phyloP scores from a whole-genome alignment of 2,113 vertebrate genomes.

The Phyllostomus hastatus region DNA sequence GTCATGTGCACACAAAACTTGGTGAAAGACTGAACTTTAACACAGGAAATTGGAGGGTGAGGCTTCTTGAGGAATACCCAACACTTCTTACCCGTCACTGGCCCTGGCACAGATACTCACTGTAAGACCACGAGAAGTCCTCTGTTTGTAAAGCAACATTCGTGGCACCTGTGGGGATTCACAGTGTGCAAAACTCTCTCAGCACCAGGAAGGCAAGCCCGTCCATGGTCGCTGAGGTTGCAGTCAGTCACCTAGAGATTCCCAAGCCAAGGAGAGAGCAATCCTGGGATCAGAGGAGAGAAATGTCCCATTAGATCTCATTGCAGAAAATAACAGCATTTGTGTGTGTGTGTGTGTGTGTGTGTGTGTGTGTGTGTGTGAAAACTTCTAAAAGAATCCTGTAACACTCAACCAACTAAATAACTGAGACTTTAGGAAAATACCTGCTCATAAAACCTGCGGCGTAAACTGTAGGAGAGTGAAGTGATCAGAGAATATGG shows the following conservation, averaged over 20 bases:
- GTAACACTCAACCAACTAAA: neutral
- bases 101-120: too few relatives aligned
- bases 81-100: neutral
- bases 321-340: neutral
- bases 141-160: neutral
- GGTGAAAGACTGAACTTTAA: neutral
- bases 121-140: neutral
- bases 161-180: fast-evolving
- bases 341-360: neutral
- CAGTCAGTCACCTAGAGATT: neutral
- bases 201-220: neutral
- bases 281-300: neutral
- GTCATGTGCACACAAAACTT: neutral
- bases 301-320: neutral
- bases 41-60: neutral
- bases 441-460: neutral
- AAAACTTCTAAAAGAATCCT: neutral
- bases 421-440: neutral
- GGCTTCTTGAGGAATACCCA: neutral
- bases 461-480: neutral
- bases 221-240: neutral
- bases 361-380: neutral
- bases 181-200: neutral
- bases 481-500: neutral
- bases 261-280: neutral